These are phyloP conservation scores for Parazoanthus atlanticus DNA, from an alignment of 92 coral and sea anemone species.

Conservation along the genomic window DNA sequence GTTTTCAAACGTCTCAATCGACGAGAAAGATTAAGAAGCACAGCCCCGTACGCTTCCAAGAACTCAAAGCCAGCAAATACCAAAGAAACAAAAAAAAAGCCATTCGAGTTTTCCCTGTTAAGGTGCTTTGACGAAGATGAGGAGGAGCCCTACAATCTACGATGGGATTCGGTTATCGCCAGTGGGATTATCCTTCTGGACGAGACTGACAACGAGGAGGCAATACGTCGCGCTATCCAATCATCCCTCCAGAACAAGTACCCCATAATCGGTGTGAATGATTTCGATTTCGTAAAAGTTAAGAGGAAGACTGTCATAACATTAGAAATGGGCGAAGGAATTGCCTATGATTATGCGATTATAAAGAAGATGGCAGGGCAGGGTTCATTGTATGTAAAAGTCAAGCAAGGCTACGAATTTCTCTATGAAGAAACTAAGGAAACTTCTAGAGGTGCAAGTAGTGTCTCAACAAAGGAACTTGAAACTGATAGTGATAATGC, in stretches of 20 bases:
- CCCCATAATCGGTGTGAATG: conserved; percentile 47
- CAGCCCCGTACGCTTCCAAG: conserved; percentile 23
- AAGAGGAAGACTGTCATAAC: conserved; percentile 44
- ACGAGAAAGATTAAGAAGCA: conserved; percentile 44
- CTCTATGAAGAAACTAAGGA: conserved; percentile 24
- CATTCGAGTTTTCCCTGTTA: conserved; percentile 24
- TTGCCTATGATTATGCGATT: conserved; percentile 57
- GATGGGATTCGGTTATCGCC: conserved; percentile 64
- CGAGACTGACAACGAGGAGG: conserved; percentile 55
- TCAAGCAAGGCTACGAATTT: conserved; percentile 43
- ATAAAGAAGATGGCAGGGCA: conserved; percentile 62
- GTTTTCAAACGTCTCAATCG: conserved; percentile 49
- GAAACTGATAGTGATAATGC: conserved; percentile 25
- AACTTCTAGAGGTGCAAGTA: not conserved
- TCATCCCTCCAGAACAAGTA: conserved; percentile 41
- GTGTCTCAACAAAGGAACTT: not conserved
- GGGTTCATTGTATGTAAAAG: conserved; percentile 57
- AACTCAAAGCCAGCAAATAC: not conserved
- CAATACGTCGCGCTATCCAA: conserved; percentile 46
- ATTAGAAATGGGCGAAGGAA: conserved; percentile 50
- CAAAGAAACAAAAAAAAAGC: not conserved
- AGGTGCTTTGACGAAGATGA: conserved; percentile 20
- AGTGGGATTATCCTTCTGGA: conserved; percentile 50
- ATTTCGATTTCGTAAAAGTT: conserved; percentile 58
- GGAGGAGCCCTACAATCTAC: conserved; percentile 28